A percentile compares a stretch with the other conserved stretches of the same genome.
Evolutionary conservation across 1,140 invertebrate species (phyloP).

Genomic region (Bombus confusus): DNA sequence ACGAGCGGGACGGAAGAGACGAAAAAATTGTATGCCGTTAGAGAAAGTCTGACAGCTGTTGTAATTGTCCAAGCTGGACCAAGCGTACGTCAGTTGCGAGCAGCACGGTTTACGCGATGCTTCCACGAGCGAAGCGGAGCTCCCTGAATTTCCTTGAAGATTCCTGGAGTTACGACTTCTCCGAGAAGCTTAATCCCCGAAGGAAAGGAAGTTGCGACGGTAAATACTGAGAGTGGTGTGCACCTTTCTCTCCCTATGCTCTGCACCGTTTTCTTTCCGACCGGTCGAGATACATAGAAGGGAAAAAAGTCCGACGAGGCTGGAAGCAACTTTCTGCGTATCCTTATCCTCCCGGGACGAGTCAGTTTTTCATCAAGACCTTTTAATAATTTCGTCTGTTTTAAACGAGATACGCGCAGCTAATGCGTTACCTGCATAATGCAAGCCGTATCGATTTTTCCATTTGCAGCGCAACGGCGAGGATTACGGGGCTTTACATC

Average conservation of each 20-base stretch:
- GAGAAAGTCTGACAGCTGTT: neutral
- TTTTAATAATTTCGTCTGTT: slow-evolving; percentile 10
- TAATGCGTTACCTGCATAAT: too few relatives aligned
- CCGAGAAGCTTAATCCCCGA: slow-evolving; percentile 49
- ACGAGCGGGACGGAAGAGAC: neutral
- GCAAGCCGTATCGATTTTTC: neutral
- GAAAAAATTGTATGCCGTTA: neutral
- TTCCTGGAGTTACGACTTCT: slow-evolving; percentile 50
- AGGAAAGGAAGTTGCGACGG: slow-evolving; percentile 40
- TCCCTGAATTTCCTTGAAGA: slow-evolving; percentile 44
- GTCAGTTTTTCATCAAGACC: neutral
- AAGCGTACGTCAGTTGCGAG: neutral
- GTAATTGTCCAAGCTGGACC: slow-evolving; percentile 5
- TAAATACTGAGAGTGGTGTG: slow-evolving; percentile 28
- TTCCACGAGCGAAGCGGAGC: neutral
- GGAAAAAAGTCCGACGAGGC: too few relatives aligned
- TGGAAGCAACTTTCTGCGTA: neutral
- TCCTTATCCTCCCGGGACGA: neutral
- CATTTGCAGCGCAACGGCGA: neutral
- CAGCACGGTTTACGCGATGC: neutral
- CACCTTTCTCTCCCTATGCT: slow-evolving; percentile 18
- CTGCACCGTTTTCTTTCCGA: slow-evolving; percentile 7
- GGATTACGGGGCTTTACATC: neutral
- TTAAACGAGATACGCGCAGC: neutral
- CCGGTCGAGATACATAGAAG: neutral